Evolutionary conservation across 2,113 vertebrate genomes (phyloP).

Genomic region (Symphodus melops): DNA sequence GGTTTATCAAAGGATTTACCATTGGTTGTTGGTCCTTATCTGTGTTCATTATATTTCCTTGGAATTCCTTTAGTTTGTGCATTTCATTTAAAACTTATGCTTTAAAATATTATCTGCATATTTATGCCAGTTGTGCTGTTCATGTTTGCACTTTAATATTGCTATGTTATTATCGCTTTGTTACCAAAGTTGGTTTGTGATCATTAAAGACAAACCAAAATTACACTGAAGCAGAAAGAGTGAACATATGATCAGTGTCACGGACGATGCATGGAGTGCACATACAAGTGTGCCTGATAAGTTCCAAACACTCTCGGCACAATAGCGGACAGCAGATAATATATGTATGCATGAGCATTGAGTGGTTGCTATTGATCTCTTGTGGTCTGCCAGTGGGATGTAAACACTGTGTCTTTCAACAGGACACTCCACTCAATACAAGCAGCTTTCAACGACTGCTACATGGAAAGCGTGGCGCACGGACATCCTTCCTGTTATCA

Average conservation of each 20-base stretch:
- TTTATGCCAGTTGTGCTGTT: background rate
- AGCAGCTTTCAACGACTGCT: slow-evolving; percentile 51
- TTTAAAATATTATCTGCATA: background rate
- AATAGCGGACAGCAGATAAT: slow-evolving; percentile 59
- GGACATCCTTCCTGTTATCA: slow-evolving; percentile 28
- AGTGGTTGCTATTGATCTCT: slow-evolving; percentile 78
- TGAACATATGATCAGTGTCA: slow-evolving; percentile 26
- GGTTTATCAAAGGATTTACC: background rate
- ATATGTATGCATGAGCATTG: slow-evolving; percentile 83
- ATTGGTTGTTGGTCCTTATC: background rate
- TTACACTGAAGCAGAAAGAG: background rate
- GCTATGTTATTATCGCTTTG: slow-evolving; percentile 1
- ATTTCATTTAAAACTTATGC: too few species aligned
- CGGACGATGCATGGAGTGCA: too few species aligned
- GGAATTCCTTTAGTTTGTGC: background rate
- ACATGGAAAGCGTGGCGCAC: slow-evolving; percentile 39
- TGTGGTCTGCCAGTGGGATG: slow-evolving; percentile 71
- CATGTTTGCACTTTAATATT: background rate
- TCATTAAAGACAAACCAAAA: background rate
- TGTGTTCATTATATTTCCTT: background rate
- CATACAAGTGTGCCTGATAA: slow-evolving; percentile 11
- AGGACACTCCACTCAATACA: slow-evolving; percentile 73
- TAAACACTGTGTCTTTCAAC: slow-evolving; percentile 81
- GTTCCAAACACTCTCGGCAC: slow-evolving; percentile 60
- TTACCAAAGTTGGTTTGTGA: slow-evolving; percentile 1